Conservation (phyloP, 2,113 vertebrate genomes). For the Holacanthus passer region DNA sequence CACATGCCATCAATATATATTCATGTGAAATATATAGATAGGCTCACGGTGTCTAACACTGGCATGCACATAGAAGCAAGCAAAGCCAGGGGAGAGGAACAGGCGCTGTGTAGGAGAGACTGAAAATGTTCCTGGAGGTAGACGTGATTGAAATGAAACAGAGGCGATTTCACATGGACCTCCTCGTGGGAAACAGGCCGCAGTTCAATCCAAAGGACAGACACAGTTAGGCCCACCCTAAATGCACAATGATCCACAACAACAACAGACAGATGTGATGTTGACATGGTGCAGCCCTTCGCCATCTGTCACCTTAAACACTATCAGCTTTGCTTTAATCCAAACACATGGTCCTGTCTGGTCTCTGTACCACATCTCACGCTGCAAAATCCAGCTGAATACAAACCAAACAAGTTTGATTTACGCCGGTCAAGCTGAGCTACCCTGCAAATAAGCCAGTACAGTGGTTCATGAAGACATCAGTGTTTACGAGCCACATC, state of each 20-base stretch:
- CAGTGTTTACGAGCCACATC: slow-evolving; percentile 19
- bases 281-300: slow-evolving; percentile 30
- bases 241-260: slow-evolving; percentile 19
- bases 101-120: slow-evolving; percentile 45
- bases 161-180: slow-evolving; percentile 19
- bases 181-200: slow-evolving; percentile 6
- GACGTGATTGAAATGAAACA: slow-evolving; percentile 63
- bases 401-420: neutral
- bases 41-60: slow-evolving; percentile 40
- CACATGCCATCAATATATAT: slow-evolving; percentile 54
- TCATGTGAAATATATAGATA: slow-evolving; percentile 55
- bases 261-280: slow-evolving; percentile 33
- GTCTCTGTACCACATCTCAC: neutral
- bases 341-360: neutral
- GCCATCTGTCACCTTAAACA: neutral
- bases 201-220: slow-evolving; percentile 36
- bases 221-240: slow-evolving; percentile 10
- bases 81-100: slow-evolving; percentile 69
- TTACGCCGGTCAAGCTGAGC: neutral
- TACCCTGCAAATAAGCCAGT: slow-evolving; percentile 16
- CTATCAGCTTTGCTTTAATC: neutral
- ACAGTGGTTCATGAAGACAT: neutral
- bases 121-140: slow-evolving; percentile 39
- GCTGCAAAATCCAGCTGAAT: slow-evolving; percentile 9
- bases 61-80: slow-evolving; percentile 75